Evolutionary conservation across 2,113 vertebrate genomes (phyloP).

Genomic region (Colossoma macropomum): DNA sequence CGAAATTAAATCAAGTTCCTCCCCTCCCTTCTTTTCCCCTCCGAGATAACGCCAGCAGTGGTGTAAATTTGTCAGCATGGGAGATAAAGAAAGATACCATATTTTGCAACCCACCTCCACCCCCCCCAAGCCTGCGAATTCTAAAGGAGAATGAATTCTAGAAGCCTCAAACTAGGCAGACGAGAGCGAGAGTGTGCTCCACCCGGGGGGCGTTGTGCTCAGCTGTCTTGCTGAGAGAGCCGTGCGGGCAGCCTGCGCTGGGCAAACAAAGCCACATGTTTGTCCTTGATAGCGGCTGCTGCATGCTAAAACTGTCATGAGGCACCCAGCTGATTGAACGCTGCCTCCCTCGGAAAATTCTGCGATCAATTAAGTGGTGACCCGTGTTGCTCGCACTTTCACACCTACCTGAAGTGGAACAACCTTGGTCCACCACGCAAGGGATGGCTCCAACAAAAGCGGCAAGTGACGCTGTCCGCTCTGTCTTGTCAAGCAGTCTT

Average conservation of each 20-base stretch:
- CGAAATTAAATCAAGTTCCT: slow-evolving; percentile 47
- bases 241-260: background rate
- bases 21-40: slow-evolving; percentile 10
- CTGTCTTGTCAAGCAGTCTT: slow-evolving; percentile 44
- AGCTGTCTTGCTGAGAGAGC: slow-evolving; percentile 32
- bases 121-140: background rate
- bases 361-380: slow-evolving; percentile 53
- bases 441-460: slow-evolving; percentile 44
- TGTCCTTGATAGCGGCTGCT: slow-evolving; percentile 51
- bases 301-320: slow-evolving; percentile 19
- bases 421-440: slow-evolving; percentile 41
- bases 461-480: slow-evolving; percentile 26
- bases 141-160: slow-evolving; percentile 17
- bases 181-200: slow-evolving; percentile 16
- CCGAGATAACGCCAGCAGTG: background rate
- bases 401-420: slow-evolving; percentile 23
- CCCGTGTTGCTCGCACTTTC: slow-evolving; percentile 22
- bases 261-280: slow-evolving; percentile 46
- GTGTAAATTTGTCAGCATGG: background rate
- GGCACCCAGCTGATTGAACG: slow-evolving; percentile 42
- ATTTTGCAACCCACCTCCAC: slow-evolving; percentile 14
- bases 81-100: background rate
- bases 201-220: slow-evolving; percentile 33
- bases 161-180: slow-evolving; percentile 28
- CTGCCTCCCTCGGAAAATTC: slow-evolving; percentile 11